Percentiles rank a stretch among this genome's conserved stretches.
These are phyloP conservation scores for Labeo rohita DNA, from an alignment of 2,113 vertebrate species.

Conservation along the genomic window DNA sequence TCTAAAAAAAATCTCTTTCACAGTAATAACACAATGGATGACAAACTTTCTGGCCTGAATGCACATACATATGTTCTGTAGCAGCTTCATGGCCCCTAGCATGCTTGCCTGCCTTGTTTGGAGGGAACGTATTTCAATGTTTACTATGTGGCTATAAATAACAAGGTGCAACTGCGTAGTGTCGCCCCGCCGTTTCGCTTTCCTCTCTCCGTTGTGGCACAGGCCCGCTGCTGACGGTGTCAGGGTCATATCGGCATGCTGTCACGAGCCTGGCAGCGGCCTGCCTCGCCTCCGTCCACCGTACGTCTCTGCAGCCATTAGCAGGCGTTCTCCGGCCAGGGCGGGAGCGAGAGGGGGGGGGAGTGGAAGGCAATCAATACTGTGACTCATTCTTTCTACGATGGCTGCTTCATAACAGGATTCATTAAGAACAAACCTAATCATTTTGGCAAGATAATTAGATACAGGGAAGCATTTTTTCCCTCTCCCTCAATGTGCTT, in stretches of 20 bases:
- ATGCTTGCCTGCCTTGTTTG: slow-evolving; percentile 23
- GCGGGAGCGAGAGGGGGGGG: neutral
- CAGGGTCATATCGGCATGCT: slow-evolving; percentile 59
- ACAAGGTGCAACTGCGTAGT: slow-evolving; percentile 7
- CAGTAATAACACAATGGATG: neutral
- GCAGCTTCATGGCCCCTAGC: neutral
- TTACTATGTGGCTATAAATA: slow-evolving; percentile 51
- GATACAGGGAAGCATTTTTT: slow-evolving; percentile 62
- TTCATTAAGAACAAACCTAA: slow-evolving; percentile 77
- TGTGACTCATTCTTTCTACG: slow-evolving; percentile 77
- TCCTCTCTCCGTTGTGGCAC: neutral
- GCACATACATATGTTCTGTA: neutral
- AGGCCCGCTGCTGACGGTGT: slow-evolving; percentile 25
- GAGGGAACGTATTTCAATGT: neutral
- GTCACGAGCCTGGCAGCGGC: slow-evolving; percentile 32
- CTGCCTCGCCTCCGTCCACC: neutral
- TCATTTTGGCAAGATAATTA: slow-evolving; percentile 69
- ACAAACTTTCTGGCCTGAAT: neutral
- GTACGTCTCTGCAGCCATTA: slow-evolving; percentile 27
- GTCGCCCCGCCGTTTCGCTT: neutral
- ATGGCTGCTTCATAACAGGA: slow-evolving; percentile 74
- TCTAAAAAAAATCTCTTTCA: neutral
- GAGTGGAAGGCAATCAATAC: slow-evolving; percentile 70
- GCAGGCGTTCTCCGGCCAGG: slow-evolving; percentile 8
- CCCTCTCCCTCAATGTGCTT: slow-evolving; percentile 52